Percentiles rank a stretch among this genome's conserved stretches.
Evolutionary conservation across 2,797 vertebrate species (phyloP).

Genomic region (Gallinago stenura): DNA sequence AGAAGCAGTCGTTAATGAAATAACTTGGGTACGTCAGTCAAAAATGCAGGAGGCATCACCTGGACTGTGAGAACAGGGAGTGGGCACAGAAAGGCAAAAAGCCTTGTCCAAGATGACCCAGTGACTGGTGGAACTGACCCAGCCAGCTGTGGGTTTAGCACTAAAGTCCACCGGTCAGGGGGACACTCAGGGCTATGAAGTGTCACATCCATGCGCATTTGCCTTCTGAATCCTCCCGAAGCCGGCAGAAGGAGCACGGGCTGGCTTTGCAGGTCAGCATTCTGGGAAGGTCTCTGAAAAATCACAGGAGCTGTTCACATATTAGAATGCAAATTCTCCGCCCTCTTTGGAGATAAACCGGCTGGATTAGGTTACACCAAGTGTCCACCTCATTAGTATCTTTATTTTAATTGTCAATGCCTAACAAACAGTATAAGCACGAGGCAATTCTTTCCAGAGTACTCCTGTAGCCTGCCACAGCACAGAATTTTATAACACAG

Average conservation of each 20-base stretch:
- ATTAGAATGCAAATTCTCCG: neutral
- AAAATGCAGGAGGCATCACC: neutral
- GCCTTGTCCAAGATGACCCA: neutral
- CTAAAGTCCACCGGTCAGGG: neutral
- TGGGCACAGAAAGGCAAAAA: neutral
- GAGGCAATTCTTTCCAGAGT: neutral
- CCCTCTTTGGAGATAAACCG: neutral
- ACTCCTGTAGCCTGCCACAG: neutral
- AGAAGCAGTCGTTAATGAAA: neutral
- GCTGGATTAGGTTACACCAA: neutral
- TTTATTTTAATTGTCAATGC: neutral
- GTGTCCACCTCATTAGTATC: fast-evolving
- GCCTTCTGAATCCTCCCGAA: neutral
- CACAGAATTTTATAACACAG: neutral
- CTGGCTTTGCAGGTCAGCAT: neutral
- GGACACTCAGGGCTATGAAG: fast-evolving
- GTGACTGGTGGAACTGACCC: fast-evolving
- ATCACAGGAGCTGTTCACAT: neutral
- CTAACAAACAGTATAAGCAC: neutral
- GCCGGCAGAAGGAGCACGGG: fast-evolving
- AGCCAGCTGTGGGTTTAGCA: fast-evolving
- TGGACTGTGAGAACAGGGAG: neutral
- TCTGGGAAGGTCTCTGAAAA: neutral
- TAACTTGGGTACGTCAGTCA: neutral
- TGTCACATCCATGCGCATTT: neutral